Base-by-base conservation (phyloP, 1,140 invertebrate genomes). In the Augochlora pura region DNA sequence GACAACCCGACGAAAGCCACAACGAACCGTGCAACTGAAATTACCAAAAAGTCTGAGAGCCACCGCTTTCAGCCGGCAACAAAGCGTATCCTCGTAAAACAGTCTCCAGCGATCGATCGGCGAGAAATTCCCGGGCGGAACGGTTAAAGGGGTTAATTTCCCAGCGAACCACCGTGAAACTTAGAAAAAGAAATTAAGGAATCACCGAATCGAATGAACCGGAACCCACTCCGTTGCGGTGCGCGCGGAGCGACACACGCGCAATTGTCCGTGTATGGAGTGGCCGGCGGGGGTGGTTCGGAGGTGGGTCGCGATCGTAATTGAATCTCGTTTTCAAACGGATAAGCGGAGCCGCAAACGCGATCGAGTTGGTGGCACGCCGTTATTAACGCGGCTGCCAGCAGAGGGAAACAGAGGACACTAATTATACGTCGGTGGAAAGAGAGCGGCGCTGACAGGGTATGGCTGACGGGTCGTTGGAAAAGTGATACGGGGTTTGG, bases 321-420 rank as follows among this genome's bases (percentile, higher is more conserved):
- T 89, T 89, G 87, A 89, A 88, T 89, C 86, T 76, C 75, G 80
- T 87, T 88, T 85, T 86, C 80, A 81, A 87, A 83, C 83, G 83
- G 84, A 85, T 88, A 81, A 87, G 86, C 80, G 82, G 76, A 83
- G 86, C 82, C 86, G 76, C 88, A 88, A 88, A 88, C 84, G 86
- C 83, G 80, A 83, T 87, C 82, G 85, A 72, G 75, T 67, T 69
- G 69, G 59, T 71, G 75, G 67, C 69, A 77, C 62, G 65, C 66
- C 85, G 86, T 87, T 87, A 88, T 87, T 83, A 88, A 88, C 85
- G 81, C 83, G 72, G 68, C 69, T 74, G 69, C 68, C 79, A 81
- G 52, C 78, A 59, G 82, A 81, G 83, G 78, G 81, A 86, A 86
- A 86, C 85, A 83, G 78, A 83, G 85, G 82, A 89, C 83, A 88